These are phyloP conservation scores for Campoletis raptor DNA, from an alignment of 2,888 invertebrate species.

Conservation along the genomic window DNA sequence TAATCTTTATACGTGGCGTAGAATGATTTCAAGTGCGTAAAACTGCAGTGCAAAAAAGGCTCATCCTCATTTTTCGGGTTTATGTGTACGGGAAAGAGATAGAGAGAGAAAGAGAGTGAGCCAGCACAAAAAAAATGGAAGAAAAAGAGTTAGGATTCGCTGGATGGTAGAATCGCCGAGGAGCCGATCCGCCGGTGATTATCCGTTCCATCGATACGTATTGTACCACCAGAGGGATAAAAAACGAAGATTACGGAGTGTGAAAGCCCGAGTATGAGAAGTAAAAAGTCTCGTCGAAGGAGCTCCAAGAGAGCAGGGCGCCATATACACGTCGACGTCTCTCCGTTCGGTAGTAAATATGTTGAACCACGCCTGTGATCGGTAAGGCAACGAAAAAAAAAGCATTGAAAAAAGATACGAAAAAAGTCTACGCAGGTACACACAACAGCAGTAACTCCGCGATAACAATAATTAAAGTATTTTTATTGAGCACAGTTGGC, in stretches of 20 bases:
- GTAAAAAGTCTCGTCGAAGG: conserved; percentile 10
- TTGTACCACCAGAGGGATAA: conserved; percentile 68
- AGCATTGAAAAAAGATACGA: conserved; percentile 1
- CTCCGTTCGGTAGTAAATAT: conserved; percentile 68
- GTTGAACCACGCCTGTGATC: conserved; percentile 69
- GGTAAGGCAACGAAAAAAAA: conserved; percentile 19
- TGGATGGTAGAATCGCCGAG: conserved; percentile 62
- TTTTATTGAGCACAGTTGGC: conserved; percentile 42
- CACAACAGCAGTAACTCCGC: conserved; percentile 52
- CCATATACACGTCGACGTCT: conserved; percentile 61
- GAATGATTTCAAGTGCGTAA: conserved; percentile 8
- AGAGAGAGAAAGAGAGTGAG: conserved; percentile 24
- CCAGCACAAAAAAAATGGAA: background rate
- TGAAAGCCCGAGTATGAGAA: conserved; percentile 39
- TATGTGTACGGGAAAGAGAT: background rate
- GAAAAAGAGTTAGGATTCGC: conserved; percentile 57
- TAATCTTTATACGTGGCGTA: background rate
- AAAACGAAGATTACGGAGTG: conserved; percentile 58
- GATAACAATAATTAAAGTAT: conserved; percentile 63
- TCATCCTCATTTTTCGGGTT: background rate
- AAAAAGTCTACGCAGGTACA: conserved; percentile 17
- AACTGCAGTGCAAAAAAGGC: background rate
- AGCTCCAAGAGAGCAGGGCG: conserved; percentile 35
- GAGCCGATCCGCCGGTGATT: conserved; percentile 62
- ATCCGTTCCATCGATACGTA: conserved; percentile 70